Base-by-base conservation (phyloP, 2,113 vertebrate genomes). In the Microtus montanus region DNA sequence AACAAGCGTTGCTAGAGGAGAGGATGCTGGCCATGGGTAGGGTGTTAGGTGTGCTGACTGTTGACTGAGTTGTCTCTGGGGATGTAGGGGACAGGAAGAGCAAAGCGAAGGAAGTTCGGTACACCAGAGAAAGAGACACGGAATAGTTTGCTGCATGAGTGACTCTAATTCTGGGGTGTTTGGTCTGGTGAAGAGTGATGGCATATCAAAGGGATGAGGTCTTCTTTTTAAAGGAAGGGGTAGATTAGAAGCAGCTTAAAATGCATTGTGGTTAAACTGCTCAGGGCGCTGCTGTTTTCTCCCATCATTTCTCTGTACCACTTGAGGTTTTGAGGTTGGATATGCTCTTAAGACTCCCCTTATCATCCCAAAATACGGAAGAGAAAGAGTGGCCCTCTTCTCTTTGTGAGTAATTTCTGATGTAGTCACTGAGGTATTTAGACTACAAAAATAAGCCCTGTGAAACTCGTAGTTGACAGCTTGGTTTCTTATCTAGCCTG, bases 401-500 rank as follows among this genome's bases (percentile, higher is more conserved):
- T 44, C 66, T 35, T 30, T 17, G 47, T 71, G 77, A 66, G 61
- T 92, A 73, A 89, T 95, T 92, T 90, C 86, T 92, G 86, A 91
- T 91, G 58, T 68, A 63, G 14, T 96, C 91, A 64, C 78, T 54
- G 78, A 91, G 96, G 94, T 82, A 73, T 85, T 92, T 77, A 73
- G 71, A 68, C 85, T 82, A 63, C 44, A 87, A 49, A 96, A 96
- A 91, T 92, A 91, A 91, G 80, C 70, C 54, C 73, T 15, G 54
- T 58, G 63, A 20, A 82, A 90, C 54, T 54, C 54, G 30, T 75
- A 49, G 91, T 35, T 92, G 94, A 89, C 91, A 83, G 94, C 79
- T 70, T 87, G 96, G 92, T 88, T 89, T 95, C 96, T 96, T 97
- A 96, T 97, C 96, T 92, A 89, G 87, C 83, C 78, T 52, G 13